phyloP scores from a whole-genome alignment of 2,113 vertebrate genomes.

The Indicator indicator region DNA sequence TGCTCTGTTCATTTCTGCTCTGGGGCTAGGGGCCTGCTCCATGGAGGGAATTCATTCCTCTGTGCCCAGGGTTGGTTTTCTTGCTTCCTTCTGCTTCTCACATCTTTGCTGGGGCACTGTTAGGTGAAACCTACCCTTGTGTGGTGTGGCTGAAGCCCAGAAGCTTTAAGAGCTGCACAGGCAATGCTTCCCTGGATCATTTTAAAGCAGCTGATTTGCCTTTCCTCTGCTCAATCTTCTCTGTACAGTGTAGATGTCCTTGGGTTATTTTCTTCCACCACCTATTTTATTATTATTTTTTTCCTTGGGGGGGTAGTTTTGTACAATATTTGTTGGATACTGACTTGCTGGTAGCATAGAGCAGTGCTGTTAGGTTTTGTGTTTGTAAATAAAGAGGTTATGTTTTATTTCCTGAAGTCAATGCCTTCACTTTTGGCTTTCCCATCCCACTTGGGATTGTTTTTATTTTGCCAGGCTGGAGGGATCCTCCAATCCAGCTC shows the following conservation, averaged over 20 bases:
- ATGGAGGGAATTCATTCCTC: not conserved
- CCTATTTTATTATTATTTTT: conserved; percentile 1
- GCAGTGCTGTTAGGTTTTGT: conserved; percentile 37
- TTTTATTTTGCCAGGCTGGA: no score
- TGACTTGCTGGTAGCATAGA: conserved; percentile 29
- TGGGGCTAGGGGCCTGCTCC: not conserved
- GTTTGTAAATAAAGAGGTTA: conserved; percentile 81
- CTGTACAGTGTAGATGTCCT: conserved; percentile 61
- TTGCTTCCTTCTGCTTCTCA: not conserved
- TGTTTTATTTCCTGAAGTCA: conserved; percentile 72
- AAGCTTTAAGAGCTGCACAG: not conserved
- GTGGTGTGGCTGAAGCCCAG: not conserved
- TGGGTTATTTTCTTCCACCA: not conserved
- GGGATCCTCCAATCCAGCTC: not conserved
- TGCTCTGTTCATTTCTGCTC: not conserved
- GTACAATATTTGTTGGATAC: conserved; percentile 55
- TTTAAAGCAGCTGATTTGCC: not conserved
- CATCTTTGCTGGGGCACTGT: not conserved
- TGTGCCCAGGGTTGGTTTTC: not conserved
- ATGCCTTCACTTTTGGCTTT: not conserved
- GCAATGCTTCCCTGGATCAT: not conserved
- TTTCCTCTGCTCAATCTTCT: not conserved
- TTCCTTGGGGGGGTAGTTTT: conserved; percentile 57
- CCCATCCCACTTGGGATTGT: not conserved
- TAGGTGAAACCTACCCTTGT: accelerated